Evolutionary conservation across 2,888 invertebrate species (phyloP).

Genomic region (Rambutsinella grinnellia): DNA sequence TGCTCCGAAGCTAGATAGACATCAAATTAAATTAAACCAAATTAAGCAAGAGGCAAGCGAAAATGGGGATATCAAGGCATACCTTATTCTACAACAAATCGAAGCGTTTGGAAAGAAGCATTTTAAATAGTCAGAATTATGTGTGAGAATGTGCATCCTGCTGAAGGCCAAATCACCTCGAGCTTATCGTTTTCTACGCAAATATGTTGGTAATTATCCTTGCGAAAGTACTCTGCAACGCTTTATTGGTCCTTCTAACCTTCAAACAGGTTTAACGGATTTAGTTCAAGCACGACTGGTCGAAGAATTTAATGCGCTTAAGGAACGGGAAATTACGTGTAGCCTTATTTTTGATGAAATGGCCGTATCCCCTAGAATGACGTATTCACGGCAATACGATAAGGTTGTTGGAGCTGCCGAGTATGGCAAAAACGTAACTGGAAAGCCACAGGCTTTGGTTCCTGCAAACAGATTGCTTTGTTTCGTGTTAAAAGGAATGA

Average conservation of each 20-base stretch:
- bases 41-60: conserved; percentile 3
- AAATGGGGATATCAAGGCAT: neutral
- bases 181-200: conserved; percentile 13
- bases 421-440: neutral
- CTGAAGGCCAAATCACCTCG: conserved; percentile 23
- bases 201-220: conserved; percentile 2
- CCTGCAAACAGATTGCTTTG: conserved; percentile 31
- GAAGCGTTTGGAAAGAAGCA: conserved; percentile 6
- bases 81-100: conserved; percentile 20
- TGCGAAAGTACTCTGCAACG: neutral
- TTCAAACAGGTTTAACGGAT: conserved; percentile 14
- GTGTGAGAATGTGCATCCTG: conserved; percentile 12
- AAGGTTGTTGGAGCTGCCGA: conserved; percentile 17
- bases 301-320: conserved; percentile 6
- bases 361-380: conserved; percentile 12
- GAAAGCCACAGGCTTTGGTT: neutral
- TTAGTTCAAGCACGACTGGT: conserved; percentile 3
- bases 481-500: conserved; percentile 42
- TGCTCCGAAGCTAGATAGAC: neutral
- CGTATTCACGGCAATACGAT: conserved; percentile 25
- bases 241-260: conserved; percentile 19
- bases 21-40: neutral
- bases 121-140: conserved; percentile 19
- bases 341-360: conserved; percentile 40
- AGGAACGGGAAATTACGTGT: neutral